Conservation (phyloP, 2,797 vertebrate species). For the Parauchenoglanis ngamensis region DNA sequence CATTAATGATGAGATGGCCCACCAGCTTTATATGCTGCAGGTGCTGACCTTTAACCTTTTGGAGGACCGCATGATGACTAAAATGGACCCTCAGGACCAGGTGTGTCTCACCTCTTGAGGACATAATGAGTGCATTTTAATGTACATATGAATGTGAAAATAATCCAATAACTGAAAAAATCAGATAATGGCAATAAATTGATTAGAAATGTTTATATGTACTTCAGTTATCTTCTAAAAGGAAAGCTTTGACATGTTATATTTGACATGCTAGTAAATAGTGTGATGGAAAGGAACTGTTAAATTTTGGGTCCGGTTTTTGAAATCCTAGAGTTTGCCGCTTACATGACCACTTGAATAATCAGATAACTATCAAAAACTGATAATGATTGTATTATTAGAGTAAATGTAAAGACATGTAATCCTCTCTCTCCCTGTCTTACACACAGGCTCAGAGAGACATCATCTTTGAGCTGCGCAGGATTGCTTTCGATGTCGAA, state of each 20-base stretch:
- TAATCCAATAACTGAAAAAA: not conserved
- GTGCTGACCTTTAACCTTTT: constrained; percentile 94
- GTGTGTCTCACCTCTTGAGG: constrained; percentile 63
- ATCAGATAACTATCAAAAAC: not conserved
- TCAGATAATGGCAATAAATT: not conserved
- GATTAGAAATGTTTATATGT: not conserved
- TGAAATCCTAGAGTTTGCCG: not conserved
- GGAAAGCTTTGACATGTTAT: not conserved
- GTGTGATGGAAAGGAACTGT: not conserved
- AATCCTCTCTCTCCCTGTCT: constrained; percentile 53
- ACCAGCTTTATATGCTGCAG: constrained; percentile 97
- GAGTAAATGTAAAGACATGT: not conserved
- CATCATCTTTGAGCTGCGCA: constrained; percentile 96
- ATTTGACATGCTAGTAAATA: not conserved
- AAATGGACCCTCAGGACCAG: constrained; percentile 99
- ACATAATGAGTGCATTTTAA: not conserved
- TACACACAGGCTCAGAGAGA: constrained; percentile 89
- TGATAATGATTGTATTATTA: too few species aligned
- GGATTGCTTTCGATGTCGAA: constrained; percentile 95
- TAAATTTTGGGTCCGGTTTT: not conserved
- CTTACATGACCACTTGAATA: not conserved
- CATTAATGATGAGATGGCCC: constrained; percentile 97
- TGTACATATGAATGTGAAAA: not conserved
- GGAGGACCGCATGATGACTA: constrained; percentile 99
- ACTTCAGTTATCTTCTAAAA: not conserved